These are phyloP conservation scores for Smittia sp. DNA, from an alignment of 2,888 invertebrate genomes.

Conservation along the genomic window DNA sequence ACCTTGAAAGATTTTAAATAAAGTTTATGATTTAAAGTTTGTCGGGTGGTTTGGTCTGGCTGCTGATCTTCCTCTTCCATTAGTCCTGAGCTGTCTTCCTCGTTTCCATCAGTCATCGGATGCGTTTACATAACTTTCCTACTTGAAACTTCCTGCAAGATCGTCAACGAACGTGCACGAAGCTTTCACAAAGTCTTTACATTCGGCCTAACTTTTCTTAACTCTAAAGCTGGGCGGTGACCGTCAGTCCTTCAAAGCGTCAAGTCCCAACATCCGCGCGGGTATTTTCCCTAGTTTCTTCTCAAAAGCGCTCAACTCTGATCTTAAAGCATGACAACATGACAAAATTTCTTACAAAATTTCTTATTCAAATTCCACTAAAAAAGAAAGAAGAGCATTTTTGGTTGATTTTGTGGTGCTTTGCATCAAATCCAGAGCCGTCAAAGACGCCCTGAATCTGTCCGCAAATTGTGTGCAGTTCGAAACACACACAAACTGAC, in stretches of 20 bases:
- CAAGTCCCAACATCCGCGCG: not conserved
- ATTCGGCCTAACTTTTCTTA: constrained; percentile 20
- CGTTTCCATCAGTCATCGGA: not conserved
- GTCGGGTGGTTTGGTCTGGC: not conserved
- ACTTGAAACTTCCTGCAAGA: constrained; percentile 34
- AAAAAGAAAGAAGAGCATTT: constrained; percentile 40
- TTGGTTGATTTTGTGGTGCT: not conserved
- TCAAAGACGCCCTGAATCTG: not conserved
- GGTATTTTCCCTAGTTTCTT: not conserved
- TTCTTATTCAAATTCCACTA: constrained; percentile 37
- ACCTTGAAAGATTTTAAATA: constrained; percentile 39
- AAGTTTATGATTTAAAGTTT: constrained; percentile 16
- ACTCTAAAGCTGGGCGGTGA: not conserved
- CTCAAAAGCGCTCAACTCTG: not conserved
- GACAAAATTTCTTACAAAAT: constrained; percentile 20
- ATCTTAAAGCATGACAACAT: constrained; percentile 9
- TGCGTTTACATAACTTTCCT: constrained; percentile 24
- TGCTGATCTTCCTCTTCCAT: not conserved
- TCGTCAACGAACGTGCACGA: not conserved
- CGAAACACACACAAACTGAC: not conserved
- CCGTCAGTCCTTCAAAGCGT: not conserved
- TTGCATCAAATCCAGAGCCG: not conserved
- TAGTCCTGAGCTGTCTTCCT: not conserved
- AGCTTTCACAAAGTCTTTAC: constrained; percentile 34
- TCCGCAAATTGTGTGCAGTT: constrained; percentile 19